Conservation (phyloP, 1,140 invertebrate species). For the Cyclargus thomasi region DNA sequence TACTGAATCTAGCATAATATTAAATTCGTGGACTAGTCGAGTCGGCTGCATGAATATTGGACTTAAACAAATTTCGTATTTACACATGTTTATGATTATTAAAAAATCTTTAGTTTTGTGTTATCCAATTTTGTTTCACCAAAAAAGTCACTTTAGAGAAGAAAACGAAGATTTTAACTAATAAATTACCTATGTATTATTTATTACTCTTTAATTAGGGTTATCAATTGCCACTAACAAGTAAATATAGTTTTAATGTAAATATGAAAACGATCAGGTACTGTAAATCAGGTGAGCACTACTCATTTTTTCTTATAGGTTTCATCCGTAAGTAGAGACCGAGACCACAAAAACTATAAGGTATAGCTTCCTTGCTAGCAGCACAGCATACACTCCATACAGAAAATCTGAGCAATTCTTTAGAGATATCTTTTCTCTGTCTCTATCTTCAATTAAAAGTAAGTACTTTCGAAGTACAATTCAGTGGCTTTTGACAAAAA, state of each 20-base stretch:
- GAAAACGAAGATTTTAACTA: not conserved
- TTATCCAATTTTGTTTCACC: not conserved
- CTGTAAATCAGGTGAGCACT: conserved; percentile 1
- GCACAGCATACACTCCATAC: too few species aligned
- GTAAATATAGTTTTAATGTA: conserved; percentile 11
- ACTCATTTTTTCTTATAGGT: not conserved
- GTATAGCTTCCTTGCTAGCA: too few species aligned
- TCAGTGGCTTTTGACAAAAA: not conserved
- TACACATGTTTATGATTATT: conserved; percentile 1
- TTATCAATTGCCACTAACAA: not conserved
- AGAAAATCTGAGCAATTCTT: too few species aligned
- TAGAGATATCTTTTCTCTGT: too few species aligned
- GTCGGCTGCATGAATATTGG: conserved; percentile 5
- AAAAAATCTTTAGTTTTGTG: not conserved
- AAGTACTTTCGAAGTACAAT: not conserved
- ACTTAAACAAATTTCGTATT: too few species aligned
- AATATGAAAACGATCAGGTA: conserved; percentile 6
- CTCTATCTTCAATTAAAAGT: too few species aligned
- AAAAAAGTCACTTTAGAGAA: too few species aligned
- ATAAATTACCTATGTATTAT: not conserved
- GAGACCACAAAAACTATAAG: too few species aligned
- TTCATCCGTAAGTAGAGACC: too few species aligned
- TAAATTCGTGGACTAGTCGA: conserved; percentile 15
- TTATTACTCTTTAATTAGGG: not conserved
- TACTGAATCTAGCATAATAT: conserved; percentile 60